Conservation (phyloP, 2,888 invertebrate genomes). For the Silvanus unidentatus region DNA sequence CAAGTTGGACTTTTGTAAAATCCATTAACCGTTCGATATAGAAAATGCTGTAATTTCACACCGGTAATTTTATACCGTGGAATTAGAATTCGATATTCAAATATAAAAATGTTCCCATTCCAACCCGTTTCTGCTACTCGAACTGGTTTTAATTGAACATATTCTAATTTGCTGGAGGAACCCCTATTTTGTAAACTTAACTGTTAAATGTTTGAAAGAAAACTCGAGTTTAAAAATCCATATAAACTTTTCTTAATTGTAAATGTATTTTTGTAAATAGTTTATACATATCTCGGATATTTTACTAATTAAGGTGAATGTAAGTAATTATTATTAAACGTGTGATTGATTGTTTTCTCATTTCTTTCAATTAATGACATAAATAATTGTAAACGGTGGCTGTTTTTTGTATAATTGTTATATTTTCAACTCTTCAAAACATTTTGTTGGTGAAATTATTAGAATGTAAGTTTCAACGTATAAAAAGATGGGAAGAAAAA, state of each 20-base stretch:
- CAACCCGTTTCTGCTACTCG: constrained; percentile 12
- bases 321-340: constrained; percentile 27
- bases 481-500: constrained; percentile 4
- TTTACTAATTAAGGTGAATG: constrained; percentile 15
- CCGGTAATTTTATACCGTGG: constrained; percentile 16
- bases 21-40: too few species aligned
- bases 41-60: constrained; percentile 21
- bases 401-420: constrained; percentile 39
- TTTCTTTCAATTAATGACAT: constrained; percentile 14
- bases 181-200: too few species aligned
- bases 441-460: constrained; percentile 30
- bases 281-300: constrained; percentile 28
- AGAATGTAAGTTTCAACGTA: constrained; percentile 6
- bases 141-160: constrained; percentile 19
- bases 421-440: constrained; percentile 18
- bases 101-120: constrained; percentile 1
- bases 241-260: not conserved
- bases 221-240: too few species aligned
- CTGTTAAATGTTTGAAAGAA: too few species aligned
- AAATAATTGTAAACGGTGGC: constrained; percentile 36
- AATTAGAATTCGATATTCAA: constrained; percentile 13
- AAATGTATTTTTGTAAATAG: constrained; percentile 24
- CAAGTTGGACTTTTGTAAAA: too few species aligned
- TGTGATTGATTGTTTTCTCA: constrained; percentile 34
- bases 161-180: not conserved